phyloP scores from a whole-genome alignment of 2,888 invertebrate genomes.

The Yponomeuta plumbellus region DNA sequence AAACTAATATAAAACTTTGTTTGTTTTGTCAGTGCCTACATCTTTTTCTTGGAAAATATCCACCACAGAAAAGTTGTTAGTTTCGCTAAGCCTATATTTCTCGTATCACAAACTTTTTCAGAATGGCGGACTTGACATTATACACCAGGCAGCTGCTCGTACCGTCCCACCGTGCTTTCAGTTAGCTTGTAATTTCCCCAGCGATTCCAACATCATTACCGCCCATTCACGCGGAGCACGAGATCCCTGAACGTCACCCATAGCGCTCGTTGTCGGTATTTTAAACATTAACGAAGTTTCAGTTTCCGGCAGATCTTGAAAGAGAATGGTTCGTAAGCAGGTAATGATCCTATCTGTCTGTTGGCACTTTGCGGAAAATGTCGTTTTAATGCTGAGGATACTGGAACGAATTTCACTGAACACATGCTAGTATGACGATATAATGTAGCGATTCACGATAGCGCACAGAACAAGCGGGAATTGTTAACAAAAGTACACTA shows the following conservation, averaged over 20 bases:
- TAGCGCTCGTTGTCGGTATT: not conserved
- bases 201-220: conserved; percentile 59
- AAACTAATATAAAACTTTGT: too few species aligned
- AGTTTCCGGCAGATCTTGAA: not conserved
- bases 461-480: too few species aligned
- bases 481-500: too few species aligned
- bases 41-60: too few species aligned
- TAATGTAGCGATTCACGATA: too few species aligned
- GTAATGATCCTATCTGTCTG: not conserved
- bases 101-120: not conserved
- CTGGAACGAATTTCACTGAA: not conserved
- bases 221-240: conserved; percentile 54
- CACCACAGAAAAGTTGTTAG: too few species aligned
- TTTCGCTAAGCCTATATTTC: too few species aligned
- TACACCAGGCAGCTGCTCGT: not conserved
- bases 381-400: not conserved
- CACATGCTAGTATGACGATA: too few species aligned
- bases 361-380: not conserved
- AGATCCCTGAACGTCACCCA: conserved; percentile 28
- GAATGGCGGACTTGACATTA: not conserved
- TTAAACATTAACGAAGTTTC: conserved; percentile 3
- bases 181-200: conserved; percentile 51
- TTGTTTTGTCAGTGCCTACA: too few species aligned
- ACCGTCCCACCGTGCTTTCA: conserved; percentile 26
- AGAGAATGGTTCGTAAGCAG: not conserved